These are phyloP conservation scores for Ophion ellenae DNA, from an alignment of 2,888 invertebrate species.

Conservation along the genomic window DNA sequence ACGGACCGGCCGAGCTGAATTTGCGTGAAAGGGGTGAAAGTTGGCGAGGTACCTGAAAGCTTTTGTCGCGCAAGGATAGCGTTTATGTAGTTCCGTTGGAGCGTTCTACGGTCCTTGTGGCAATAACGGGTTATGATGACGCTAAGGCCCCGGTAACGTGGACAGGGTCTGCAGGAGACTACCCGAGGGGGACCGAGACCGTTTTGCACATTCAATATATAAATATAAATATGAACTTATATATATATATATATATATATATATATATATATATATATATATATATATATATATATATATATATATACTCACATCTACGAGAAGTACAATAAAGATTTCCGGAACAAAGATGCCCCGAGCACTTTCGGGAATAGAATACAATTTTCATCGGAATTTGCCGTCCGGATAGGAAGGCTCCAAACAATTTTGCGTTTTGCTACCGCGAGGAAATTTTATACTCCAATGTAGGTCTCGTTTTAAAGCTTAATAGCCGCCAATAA, in stretches of 20 bases:
- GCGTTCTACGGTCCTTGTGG: slow-evolving; percentile 28
- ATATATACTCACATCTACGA: too few relatives aligned
- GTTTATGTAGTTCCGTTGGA: slow-evolving; percentile 50
- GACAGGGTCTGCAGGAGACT: slow-evolving; percentile 41
- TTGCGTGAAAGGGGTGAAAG: slow-evolving; percentile 60
- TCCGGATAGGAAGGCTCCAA: slow-evolving; percentile 2
- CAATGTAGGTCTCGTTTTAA: slow-evolving; percentile 66
- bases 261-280: neutral
- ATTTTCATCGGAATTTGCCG: slow-evolving; percentile 38
- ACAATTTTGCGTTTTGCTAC: slow-evolving; percentile 39
- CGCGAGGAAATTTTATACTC: slow-evolving; percentile 40
- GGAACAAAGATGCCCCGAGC: slow-evolving; percentile 40
- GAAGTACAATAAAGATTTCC: slow-evolving; percentile 55
- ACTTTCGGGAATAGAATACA: slow-evolving; percentile 12
- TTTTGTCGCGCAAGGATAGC: slow-evolving; percentile 47
- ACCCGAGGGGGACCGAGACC: slow-evolving; percentile 39
- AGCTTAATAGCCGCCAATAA: slow-evolving; percentile 73
- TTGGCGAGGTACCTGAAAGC: slow-evolving; percentile 48
- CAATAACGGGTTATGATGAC: slow-evolving; percentile 64
- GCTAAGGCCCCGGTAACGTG: slow-evolving; percentile 38
- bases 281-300: neutral
- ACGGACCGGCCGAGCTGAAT: slow-evolving; percentile 26
- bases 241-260: neutral
- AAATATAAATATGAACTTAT: neutral
- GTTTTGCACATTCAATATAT: slow-evolving; percentile 54